A percentile compares a stretch with the other conserved stretches of the same genome.
phyloP scores from a whole-genome alignment of 1,140 invertebrate species.

The Archivesica marissinica region DNA sequence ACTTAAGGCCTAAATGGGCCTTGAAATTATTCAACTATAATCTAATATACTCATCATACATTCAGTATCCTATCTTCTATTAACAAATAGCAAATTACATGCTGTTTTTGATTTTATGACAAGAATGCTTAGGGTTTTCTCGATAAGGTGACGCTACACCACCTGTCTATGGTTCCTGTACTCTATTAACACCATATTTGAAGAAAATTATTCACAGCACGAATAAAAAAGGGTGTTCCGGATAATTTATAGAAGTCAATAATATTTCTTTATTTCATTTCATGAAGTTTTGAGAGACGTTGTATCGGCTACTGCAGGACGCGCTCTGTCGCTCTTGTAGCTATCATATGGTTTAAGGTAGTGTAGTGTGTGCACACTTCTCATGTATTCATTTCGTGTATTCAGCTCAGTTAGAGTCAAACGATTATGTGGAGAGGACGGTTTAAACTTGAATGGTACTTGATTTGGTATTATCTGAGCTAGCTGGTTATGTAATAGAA shows the following conservation, averaged over 20 bases:
- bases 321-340: neutral
- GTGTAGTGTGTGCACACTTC: too few relatives aligned
- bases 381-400: neutral
- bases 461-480: neutral
- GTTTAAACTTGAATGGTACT: neutral
- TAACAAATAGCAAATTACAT: conserved; percentile 47
- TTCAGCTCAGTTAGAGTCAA: neutral
- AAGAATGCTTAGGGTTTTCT: neutral
- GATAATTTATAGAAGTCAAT: conserved; percentile 57
- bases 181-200: conserved; percentile 13
- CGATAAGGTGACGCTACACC: conserved; percentile 16
- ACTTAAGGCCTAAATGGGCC: neutral
- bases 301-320: neutral
- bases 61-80: neutral
- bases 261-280: conserved; percentile 31
- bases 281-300: neutral
- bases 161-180: conserved; percentile 35
- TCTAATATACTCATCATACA: conserved; percentile 19
- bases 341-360: neutral
- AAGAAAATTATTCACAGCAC: neutral
- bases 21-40: conserved; percentile 18
- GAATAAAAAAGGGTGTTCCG: neutral
- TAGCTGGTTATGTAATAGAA: conserved; percentile 17
- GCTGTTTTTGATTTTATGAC: conserved; percentile 43
- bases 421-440: neutral